phyloP scores from a whole-genome alignment of 35 echinoderm and acorn worm genomes.

The Heliocidaris tuberculata region DNA sequence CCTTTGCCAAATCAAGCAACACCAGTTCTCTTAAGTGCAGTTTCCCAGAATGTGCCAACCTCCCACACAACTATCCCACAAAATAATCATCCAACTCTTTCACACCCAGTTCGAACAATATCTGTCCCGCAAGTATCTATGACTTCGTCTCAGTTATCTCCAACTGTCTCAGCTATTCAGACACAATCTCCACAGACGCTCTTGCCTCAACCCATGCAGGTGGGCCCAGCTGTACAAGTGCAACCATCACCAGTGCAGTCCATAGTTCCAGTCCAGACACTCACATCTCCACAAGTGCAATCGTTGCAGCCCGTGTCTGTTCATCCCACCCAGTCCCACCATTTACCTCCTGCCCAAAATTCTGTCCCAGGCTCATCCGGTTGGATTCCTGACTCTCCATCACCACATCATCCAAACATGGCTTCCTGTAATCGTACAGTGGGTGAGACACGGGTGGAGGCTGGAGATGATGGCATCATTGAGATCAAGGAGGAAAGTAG shows the following conservation, averaged over 20 bases:
- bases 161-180: not conserved
- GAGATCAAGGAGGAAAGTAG: not conserved
- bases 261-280: not conserved
- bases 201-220: not conserved
- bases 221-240: not conserved
- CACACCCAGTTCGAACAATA: not conserved
- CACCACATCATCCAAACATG: not conserved
- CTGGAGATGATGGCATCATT: not conserved
- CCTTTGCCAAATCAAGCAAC: not conserved
- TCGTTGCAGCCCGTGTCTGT: not conserved
- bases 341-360: not conserved
- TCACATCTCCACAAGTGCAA: not conserved
- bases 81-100: not conserved
- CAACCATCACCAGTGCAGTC: not conserved
- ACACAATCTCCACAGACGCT: not conserved
- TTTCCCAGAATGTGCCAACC: not conserved
- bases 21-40: not conserved
- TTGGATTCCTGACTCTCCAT: not conserved
- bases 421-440: not conserved
- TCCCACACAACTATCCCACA: not conserved
- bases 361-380: not conserved
- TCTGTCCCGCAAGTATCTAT: not conserved
- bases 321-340: not conserved
- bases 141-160: not conserved
- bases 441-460: not conserved